These are phyloP conservation scores for Dione juno DNA, from an alignment of 2,888 invertebrate species.

Conservation along the genomic window DNA sequence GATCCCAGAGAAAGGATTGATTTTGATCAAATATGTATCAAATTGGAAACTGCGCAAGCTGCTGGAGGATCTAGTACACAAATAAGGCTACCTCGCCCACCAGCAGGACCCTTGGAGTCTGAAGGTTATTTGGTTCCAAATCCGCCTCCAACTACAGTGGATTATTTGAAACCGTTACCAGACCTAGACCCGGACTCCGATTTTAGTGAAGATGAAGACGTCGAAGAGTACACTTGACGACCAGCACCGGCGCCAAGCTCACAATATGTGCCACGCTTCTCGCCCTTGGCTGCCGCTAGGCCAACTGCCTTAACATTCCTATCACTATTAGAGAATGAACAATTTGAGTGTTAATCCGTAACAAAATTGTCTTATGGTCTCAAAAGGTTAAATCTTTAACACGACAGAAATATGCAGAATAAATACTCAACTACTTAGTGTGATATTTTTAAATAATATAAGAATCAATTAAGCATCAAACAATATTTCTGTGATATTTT, in stretches of 20 bases:
- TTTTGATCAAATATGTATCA: slow-evolving; percentile 88
- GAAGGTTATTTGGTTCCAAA: slow-evolving; percentile 88
- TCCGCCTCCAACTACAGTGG: slow-evolving; percentile 71
- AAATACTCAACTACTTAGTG: slow-evolving; percentile 46
- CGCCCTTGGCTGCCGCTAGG: slow-evolving; percentile 54
- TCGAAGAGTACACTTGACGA: slow-evolving; percentile 76
- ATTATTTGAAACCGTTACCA: slow-evolving; percentile 83
- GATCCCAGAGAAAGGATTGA: slow-evolving; percentile 90
- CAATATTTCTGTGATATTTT: background rate
- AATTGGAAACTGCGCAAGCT: slow-evolving; percentile 81
- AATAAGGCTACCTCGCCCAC: slow-evolving; percentile 73
- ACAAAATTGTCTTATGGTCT: background rate
- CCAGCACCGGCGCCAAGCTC: slow-evolving; percentile 54
- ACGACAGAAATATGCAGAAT: slow-evolving; percentile 19
- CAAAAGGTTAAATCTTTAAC: background rate
- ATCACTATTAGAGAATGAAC: slow-evolving; percentile 52
- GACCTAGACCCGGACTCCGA: slow-evolving; percentile 57
- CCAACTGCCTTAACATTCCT: slow-evolving; percentile 65
- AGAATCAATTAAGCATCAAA: background rate
- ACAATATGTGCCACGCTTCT: slow-evolving; percentile 65
- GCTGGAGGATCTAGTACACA: slow-evolving; percentile 59
- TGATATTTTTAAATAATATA: slow-evolving; percentile 35
- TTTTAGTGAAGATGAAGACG: slow-evolving; percentile 68
- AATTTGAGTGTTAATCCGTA: slow-evolving; percentile 56
- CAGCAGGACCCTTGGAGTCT: slow-evolving; percentile 85